phyloP scores from a whole-genome alignment of 2,888 invertebrate genomes.

The Pyrgus malvae region DNA sequence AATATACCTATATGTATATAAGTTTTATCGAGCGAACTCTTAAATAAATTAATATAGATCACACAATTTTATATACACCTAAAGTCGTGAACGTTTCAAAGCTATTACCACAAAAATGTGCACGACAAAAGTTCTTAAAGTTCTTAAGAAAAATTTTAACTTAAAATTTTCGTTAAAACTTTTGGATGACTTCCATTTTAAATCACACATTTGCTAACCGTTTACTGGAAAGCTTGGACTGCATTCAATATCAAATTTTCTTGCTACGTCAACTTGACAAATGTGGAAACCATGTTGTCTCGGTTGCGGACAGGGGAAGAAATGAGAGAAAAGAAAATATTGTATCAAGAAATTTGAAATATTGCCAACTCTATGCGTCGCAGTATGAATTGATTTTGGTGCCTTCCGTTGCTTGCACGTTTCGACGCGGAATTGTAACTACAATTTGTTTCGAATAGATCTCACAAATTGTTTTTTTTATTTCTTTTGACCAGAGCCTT shows the following conservation, averaged over 20 bases:
- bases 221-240: slow-evolving; percentile 17
- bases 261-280: slow-evolving; percentile 43
- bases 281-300: slow-evolving; percentile 42
- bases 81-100: too few relatives aligned
- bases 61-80: too few relatives aligned
- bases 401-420: slow-evolving; percentile 48
- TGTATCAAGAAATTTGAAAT: slow-evolving; percentile 75
- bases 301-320: slow-evolving; percentile 39
- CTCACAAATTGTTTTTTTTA: not conserved
- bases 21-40: too few relatives aligned
- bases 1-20: too few relatives aligned
- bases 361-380: slow-evolving; percentile 72
- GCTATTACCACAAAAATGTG: too few relatives aligned
- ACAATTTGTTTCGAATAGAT: slow-evolving; percentile 16
- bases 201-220: slow-evolving; percentile 8
- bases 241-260: slow-evolving; percentile 33
- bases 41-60: too few relatives aligned
- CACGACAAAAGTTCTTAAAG: not conserved
- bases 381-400: slow-evolving; percentile 64
- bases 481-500: not conserved
- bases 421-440: slow-evolving; percentile 13
- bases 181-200: slow-evolving; percentile 18
- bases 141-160: not conserved
- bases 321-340: slow-evolving; percentile 56
- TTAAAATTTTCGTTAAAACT: not conserved